Conservation (phyloP, 2,888 invertebrate species). For the Drosophila tripunctata region DNA sequence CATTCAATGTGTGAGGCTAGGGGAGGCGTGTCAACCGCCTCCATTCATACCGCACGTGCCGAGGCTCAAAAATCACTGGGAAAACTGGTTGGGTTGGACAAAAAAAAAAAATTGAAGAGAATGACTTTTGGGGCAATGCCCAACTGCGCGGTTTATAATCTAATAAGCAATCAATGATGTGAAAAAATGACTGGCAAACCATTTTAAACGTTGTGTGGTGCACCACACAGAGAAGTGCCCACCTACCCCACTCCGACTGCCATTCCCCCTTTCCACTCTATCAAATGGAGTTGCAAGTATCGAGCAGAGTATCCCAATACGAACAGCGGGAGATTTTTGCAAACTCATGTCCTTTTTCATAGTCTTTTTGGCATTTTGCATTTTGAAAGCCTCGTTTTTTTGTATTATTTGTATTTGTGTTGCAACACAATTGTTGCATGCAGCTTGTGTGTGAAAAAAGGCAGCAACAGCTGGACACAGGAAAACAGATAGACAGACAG, state of each 20-base stretch:
- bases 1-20: no score
- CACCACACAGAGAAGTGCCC: constrained; percentile 52
- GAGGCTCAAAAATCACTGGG: constrained; percentile 39
- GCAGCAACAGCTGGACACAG: constrained; percentile 18
- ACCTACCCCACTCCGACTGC: background rate
- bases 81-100: no score
- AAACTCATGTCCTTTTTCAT: constrained; percentile 8
- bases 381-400: constrained; percentile 31
- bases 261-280: no score
- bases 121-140: constrained; percentile 25
- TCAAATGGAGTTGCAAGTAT: constrained; percentile 3
- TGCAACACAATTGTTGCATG: constrained; percentile 72
- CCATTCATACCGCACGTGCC: constrained; percentile 61
- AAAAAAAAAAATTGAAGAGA: background rate
- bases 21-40: constrained; percentile 28
- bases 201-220: constrained; percentile 77
- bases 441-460: constrained; percentile 40
- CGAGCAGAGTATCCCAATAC: no score
- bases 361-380: constrained; percentile 41
- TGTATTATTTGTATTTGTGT: constrained; percentile 12
- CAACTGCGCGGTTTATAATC: constrained; percentile 73
- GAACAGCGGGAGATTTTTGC: constrained; percentile 15
- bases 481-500: constrained; percentile 19
- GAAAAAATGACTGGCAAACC: constrained; percentile 79
- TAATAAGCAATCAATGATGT: constrained; percentile 82